Conservation (phyloP, 2,888 invertebrate genomes). For the Celastrina argiolus region DNA sequence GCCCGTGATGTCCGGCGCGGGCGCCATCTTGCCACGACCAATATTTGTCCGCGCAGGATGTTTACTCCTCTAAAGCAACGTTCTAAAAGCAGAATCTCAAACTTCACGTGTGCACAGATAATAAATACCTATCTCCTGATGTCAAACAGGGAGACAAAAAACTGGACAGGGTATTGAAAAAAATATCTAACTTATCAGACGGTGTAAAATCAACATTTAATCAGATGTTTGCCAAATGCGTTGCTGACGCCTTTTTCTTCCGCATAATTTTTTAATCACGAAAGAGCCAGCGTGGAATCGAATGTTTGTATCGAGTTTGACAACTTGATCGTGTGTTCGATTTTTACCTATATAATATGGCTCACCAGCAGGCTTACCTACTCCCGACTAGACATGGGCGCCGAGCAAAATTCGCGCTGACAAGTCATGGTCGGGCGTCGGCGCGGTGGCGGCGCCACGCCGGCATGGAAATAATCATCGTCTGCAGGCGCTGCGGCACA, state of each 20-base stretch:
- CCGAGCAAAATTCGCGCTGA: too few species aligned
- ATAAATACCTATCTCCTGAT: constrained; percentile 44
- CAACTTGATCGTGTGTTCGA: too few species aligned
- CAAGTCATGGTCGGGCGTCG: too few species aligned
- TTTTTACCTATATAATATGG: too few species aligned
- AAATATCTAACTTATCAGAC: not conserved
- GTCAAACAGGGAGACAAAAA: constrained; percentile 13
- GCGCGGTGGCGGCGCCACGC: too few species aligned
- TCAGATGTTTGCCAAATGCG: not conserved
- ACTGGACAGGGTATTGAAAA: not conserved
- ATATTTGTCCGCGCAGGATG: constrained; percentile 72
- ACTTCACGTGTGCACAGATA: constrained; percentile 46
- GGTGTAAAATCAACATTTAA: not conserved
- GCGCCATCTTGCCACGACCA: constrained; percentile 43
- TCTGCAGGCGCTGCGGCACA: too few species aligned
- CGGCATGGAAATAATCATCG: too few species aligned
- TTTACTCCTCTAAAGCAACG: constrained; percentile 58
- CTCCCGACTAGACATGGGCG: too few species aligned
- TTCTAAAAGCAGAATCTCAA: constrained; percentile 65
- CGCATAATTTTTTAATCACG: not conserved
- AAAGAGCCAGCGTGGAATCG: too few species aligned
- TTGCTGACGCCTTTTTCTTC: not conserved
- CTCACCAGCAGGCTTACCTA: too few species aligned
- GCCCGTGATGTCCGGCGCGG: constrained; percentile 62
- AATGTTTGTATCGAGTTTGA: too few species aligned